phyloP scores from a whole-genome alignment of 1,140 invertebrate species.

The Lucilia cuprina region DNA sequence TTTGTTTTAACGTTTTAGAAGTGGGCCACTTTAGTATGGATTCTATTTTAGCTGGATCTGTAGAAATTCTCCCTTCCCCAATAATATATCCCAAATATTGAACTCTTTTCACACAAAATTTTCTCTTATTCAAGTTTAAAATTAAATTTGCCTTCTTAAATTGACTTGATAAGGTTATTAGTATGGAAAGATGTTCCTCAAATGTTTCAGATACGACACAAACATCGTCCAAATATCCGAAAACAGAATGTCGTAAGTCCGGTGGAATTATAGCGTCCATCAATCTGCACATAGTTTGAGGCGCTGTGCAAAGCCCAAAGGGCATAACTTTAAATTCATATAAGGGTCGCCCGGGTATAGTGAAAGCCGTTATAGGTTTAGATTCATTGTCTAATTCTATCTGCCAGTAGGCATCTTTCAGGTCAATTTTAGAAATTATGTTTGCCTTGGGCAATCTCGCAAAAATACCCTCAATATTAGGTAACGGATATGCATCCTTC shows the following conservation, averaged over 20 bases:
- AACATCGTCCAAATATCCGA: background rate
- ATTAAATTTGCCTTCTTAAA: conserved; percentile 61
- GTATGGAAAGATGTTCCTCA: conserved; percentile 60
- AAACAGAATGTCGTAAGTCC: conserved; percentile 47
- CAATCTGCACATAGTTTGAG: conserved; percentile 32
- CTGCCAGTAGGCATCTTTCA: background rate
- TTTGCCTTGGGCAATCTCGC: conserved; percentile 40
- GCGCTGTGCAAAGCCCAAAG: background rate
- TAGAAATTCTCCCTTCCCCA: conserved; percentile 38
- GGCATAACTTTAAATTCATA: background rate
- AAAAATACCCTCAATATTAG: conserved; percentile 43
- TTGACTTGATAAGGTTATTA: conserved; percentile 55
- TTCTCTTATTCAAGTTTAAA: conserved; percentile 62
- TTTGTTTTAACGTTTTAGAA: conserved; percentile 11
- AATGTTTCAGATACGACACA: background rate
- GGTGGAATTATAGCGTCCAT: conserved; percentile 54
- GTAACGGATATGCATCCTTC: conserved; percentile 43
- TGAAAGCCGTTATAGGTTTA: conserved; percentile 58
- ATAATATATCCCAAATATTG: conserved; percentile 32
- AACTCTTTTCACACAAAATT: too few species aligned
- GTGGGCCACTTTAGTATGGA: conserved; percentile 41
- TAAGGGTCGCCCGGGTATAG: background rate
- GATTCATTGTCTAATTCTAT: conserved; percentile 44
- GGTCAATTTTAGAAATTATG: background rate
- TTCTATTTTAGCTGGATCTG: conserved; percentile 44